Conservation (phyloP, 1,140 invertebrate genomes). For the Rhizoglyphus robini region DNA sequence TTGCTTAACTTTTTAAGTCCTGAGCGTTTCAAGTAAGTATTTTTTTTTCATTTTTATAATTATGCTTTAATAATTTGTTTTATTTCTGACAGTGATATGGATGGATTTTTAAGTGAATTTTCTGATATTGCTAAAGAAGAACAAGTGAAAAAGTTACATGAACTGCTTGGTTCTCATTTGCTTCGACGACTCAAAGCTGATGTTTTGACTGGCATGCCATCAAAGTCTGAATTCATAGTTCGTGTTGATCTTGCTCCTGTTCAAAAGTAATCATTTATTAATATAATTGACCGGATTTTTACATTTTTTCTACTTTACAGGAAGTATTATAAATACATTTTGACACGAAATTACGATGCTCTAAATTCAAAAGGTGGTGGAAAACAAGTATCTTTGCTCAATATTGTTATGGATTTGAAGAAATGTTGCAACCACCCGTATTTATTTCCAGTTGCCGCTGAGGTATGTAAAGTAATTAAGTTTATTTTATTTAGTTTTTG, state of each 20-base stretch:
- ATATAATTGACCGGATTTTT: neutral
- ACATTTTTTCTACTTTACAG: constrained; percentile 8
- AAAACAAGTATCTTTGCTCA: constrained; percentile 82
- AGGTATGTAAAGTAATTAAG: constrained; percentile 5
- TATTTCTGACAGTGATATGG: constrained; percentile 64
- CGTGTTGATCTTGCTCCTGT: constrained; percentile 94
- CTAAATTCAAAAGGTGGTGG: constrained; percentile 89
- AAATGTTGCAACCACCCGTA: constrained; percentile 99
- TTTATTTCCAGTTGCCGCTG: constrained; percentile 81
- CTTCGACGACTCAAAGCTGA: constrained; percentile 93
- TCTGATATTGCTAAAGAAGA: constrained; percentile 99
- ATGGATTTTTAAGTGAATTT: constrained; percentile 94
- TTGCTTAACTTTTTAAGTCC: constrained; percentile 93
- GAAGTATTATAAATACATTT: constrained; percentile 98
- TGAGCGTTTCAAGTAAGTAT: constrained; percentile 50
- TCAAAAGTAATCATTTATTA: constrained; percentile 55
- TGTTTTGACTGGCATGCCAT: constrained; percentile 94
- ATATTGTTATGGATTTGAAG: constrained; percentile 99
- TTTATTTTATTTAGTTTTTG: neutral
- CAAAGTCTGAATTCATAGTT: constrained; percentile 98
- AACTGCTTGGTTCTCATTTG: constrained; percentile 96
- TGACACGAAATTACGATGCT: constrained; percentile 96
- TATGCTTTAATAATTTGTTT: neutral
- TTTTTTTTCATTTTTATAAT: constrained; percentile 1
- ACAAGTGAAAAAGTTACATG: constrained; percentile 95